Percentiles rank a stretch among this genome's conserved stretches.
Conservation (phyloP, 2,797 vertebrate species). For the Argentina silus region DNA sequence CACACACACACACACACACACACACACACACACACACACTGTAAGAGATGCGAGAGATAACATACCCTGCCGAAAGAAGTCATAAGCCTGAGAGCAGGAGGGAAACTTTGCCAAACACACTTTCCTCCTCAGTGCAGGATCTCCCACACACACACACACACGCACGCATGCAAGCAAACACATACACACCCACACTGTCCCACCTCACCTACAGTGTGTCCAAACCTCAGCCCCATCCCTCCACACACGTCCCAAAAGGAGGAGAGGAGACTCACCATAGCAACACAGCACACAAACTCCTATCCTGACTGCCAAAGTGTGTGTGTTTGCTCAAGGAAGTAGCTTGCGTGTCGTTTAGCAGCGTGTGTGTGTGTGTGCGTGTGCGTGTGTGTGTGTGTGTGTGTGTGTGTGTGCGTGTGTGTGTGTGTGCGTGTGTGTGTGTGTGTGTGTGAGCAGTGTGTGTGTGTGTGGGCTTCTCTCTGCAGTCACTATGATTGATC, state of each 20-base stretch:
- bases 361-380: background rate
- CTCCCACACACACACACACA: background rate
- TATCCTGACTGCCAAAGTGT: background rate
- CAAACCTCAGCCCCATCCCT: background rate
- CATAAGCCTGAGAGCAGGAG: background rate
- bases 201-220: background rate
- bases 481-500: constrained; percentile 82
- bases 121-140: background rate
- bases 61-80: constrained; percentile 1
- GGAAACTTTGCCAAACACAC: constrained; percentile 6
- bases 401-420: constrained; percentile 6
- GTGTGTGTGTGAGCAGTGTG: constrained; percentile 23
- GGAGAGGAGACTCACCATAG: constrained; percentile 1
- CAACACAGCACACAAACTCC: background rate
- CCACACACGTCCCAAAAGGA: constrained; percentile 1
- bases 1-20: background rate
- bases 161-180: background rate
- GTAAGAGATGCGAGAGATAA: background rate
- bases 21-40: background rate
- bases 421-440: background rate
- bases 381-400: constrained; percentile 1
- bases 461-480: constrained; percentile 59
- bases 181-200: background rate
- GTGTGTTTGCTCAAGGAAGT: no score
- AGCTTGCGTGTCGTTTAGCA: background rate